These are phyloP conservation scores for Entomobrya proxima DNA, from an alignment of 2,888 invertebrate species.

Conservation along the genomic window DNA sequence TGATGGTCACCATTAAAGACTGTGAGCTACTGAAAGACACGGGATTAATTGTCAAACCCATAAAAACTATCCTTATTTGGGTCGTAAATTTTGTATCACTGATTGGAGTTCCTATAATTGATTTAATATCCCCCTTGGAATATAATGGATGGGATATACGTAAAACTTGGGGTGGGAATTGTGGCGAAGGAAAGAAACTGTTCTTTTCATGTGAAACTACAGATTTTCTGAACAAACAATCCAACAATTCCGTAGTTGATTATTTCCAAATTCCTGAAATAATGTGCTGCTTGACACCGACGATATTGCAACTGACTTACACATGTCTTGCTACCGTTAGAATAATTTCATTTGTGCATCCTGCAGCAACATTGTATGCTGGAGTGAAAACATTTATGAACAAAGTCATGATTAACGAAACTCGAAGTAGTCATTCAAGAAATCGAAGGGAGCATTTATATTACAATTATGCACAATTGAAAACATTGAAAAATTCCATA, in stretches of 20 bases:
- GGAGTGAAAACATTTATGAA: constrained; percentile 9
- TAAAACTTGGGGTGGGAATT: not conserved
- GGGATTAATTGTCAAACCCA: not conserved
- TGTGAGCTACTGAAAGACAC: constrained; percentile 7
- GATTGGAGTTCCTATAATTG: constrained; percentile 9
- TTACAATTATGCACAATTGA: constrained; percentile 9
- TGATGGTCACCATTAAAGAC: constrained; percentile 18
- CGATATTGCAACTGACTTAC: not conserved
- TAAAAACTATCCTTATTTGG: not conserved
- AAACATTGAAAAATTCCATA: not conserved
- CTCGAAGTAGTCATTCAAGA: not conserved
- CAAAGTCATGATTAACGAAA: not conserved
- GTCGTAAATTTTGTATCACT: not conserved
- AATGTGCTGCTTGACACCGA: not conserved
- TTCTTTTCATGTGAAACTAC: not conserved
- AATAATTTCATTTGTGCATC: constrained; percentile 12
- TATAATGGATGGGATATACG: constrained; percentile 15
- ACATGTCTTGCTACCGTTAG: constrained; percentile 1
- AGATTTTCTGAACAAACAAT: not conserved
- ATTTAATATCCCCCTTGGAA: not conserved
- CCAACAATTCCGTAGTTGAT: not conserved
- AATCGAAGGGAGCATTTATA: not conserved
- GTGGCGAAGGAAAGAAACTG: not conserved
- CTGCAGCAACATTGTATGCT: not conserved
- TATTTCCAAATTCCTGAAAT: not conserved